Conservation (phyloP, 2,113 vertebrate genomes). For the Miniopterus natalensis region DNA sequence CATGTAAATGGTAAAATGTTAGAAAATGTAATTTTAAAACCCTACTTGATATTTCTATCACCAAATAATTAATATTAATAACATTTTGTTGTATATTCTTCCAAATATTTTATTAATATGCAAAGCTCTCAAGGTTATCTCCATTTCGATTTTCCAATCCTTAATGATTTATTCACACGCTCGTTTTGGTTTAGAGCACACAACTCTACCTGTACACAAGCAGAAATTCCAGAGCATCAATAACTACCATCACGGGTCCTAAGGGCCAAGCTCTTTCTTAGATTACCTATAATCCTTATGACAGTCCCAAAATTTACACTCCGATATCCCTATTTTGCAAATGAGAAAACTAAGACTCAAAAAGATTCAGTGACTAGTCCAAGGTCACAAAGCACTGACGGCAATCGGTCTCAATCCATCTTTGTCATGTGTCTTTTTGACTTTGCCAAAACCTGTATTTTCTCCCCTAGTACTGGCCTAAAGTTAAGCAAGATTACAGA, state of each 20-base stretch:
- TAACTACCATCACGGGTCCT: neutral
- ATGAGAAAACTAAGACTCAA: neutral
- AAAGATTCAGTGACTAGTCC: neutral
- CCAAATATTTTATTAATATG: neutral
- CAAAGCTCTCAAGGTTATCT: neutral
- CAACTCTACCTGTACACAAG: neutral
- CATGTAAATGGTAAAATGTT: neutral
- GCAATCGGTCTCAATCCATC: neutral
- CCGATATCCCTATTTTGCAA: neutral
- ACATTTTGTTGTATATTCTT: neutral
- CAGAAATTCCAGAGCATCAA: neutral
- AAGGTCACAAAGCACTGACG: neutral
- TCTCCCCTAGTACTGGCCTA: neutral
- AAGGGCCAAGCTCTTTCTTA: neutral
- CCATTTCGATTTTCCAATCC: neutral
- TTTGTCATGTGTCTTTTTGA: neutral
- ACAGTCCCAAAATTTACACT: neutral
- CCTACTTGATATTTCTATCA: neutral
- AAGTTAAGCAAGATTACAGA: constrained; percentile 10
- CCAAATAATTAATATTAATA: neutral
- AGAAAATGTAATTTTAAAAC: neutral
- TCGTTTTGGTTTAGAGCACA: neutral
- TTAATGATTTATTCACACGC: neutral
- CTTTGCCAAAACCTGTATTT: neutral
- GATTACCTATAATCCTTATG: neutral